phyloP scores from a whole-genome alignment of 2,113 vertebrate genomes.

The Chelonoidis abingdonii region DNA sequence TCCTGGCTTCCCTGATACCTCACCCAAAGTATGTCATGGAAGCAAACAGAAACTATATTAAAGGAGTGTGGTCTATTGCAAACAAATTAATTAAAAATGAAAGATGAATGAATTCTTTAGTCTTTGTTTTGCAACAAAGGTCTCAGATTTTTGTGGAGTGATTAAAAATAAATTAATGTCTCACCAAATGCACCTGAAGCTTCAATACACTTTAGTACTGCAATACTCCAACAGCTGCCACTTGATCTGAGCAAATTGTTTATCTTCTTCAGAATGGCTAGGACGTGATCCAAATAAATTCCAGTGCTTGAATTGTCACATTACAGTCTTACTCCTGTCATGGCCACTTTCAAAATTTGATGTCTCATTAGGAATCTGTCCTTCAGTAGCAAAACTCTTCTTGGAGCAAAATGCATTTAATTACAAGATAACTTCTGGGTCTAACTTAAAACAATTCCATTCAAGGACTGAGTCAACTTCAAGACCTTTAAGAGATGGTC shows the following conservation, averaged over 20 bases:
- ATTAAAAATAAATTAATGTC: constrained; percentile 19
- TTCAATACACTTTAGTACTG: neutral
- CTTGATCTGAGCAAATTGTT: constrained; percentile 26
- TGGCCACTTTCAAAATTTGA: neutral
- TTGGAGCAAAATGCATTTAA: neutral
- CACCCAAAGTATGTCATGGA: neutral
- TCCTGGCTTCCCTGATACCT: neutral
- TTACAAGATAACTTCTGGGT: neutral
- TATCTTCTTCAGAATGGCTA: neutral
- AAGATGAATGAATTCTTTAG: constrained; percentile 32
- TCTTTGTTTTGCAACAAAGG: constrained; percentile 44
- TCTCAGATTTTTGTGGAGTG: constrained; percentile 17
- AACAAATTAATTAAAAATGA: constrained; percentile 44
- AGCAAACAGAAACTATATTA: constrained; percentile 37
- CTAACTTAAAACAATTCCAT: neutral
- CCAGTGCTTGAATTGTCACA: accelerated
- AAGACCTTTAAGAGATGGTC: neutral
- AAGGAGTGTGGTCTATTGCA: constrained; percentile 8
- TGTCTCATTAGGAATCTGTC: neutral
- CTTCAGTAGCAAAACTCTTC: neutral
- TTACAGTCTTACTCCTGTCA: neutral
- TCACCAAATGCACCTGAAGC: neutral
- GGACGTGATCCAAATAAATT: neutral
- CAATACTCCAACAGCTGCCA: constrained; percentile 12
- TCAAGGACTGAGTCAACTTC: neutral